These are phyloP conservation scores for Planiliza haematocheilus DNA, from an alignment of 2,113 vertebrate species.

Conservation along the genomic window DNA sequence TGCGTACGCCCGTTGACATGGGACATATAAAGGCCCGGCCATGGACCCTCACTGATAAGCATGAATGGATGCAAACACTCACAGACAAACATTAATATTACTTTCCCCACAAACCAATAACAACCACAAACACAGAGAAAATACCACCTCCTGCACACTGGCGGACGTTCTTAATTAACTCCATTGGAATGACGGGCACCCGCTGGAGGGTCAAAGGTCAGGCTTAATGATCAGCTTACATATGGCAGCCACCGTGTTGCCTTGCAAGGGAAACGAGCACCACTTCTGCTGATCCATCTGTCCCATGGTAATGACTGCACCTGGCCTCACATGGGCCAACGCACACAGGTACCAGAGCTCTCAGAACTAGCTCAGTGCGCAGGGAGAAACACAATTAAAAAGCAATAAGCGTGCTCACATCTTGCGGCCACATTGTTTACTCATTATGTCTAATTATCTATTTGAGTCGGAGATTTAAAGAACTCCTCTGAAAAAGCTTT, in stretches of 20 bases:
- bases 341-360: conserved; percentile 56
- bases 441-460: conserved; percentile 73
- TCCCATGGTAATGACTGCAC: conserved; percentile 79
- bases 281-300: conserved; percentile 78
- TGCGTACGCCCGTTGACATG: neutral
- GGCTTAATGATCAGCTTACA: conserved; percentile 79
- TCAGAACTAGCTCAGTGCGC: conserved; percentile 24
- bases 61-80: neutral
- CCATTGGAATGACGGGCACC: conserved; percentile 59
- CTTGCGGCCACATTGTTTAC: conserved; percentile 65
- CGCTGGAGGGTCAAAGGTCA: conserved; percentile 69
- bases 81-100: conserved; percentile 21
- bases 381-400: conserved; percentile 71
- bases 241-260: conserved; percentile 72
- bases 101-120: conserved; percentile 44
- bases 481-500: conserved; percentile 34
- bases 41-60: neutral
- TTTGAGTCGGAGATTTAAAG: conserved; percentile 55
- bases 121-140: conserved; percentile 40
- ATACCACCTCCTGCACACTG: conserved; percentile 29
- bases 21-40: neutral
- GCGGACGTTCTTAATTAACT: conserved; percentile 61
- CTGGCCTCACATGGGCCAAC: conserved; percentile 68
- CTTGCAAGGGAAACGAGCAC: conserved; percentile 60
- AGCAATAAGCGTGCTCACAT: conserved; percentile 64